phyloP scores from a whole-genome alignment of 1,140 invertebrate genomes.

The Manduca sexta region DNA sequence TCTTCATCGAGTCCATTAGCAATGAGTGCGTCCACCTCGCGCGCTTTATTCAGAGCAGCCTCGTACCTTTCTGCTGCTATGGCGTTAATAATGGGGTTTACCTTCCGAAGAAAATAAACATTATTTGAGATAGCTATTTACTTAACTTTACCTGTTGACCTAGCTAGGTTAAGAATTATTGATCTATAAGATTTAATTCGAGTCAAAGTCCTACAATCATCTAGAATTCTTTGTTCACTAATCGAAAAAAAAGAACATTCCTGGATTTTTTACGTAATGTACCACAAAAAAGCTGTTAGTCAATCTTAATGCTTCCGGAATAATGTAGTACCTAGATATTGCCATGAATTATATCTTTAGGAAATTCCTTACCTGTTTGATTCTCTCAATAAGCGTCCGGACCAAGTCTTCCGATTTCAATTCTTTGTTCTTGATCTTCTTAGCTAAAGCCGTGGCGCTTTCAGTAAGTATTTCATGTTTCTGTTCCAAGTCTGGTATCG shows the following conservation, averaged over 20 bases:
- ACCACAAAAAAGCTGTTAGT: too few relatives aligned
- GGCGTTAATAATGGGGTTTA: conserved; percentile 85
- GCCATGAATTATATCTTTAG: too few relatives aligned
- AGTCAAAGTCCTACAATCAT: too few relatives aligned
- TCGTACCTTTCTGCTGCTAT: conserved; percentile 84
- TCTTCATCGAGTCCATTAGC: conserved; percentile 72
- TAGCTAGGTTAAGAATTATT: too few relatives aligned
- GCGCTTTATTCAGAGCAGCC: conserved; percentile 84
- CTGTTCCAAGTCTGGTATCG: conserved; percentile 72
- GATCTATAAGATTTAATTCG: too few relatives aligned
- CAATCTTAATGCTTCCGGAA: too few relatives aligned
- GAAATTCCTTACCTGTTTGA: conserved; percentile 78
- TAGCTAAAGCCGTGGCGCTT: conserved; percentile 78
- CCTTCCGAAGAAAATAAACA: conserved; percentile 32
- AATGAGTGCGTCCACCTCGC: conserved; percentile 80
- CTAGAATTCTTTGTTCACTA: too few relatives aligned
- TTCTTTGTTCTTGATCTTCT: conserved; percentile 77
- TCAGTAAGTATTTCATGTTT: conserved; percentile 76
- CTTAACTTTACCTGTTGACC: too few relatives aligned
- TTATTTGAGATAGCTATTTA: neutral
- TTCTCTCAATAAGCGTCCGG: conserved; percentile 82
- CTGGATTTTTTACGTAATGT: too few relatives aligned
- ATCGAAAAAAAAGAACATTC: too few relatives aligned
- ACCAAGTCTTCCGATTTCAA: conserved; percentile 83
- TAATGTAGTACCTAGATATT: too few relatives aligned